These are phyloP conservation scores for Idaea dimidiata DNA, from an alignment of 2,888 invertebrate genomes.

Conservation along the genomic window DNA sequence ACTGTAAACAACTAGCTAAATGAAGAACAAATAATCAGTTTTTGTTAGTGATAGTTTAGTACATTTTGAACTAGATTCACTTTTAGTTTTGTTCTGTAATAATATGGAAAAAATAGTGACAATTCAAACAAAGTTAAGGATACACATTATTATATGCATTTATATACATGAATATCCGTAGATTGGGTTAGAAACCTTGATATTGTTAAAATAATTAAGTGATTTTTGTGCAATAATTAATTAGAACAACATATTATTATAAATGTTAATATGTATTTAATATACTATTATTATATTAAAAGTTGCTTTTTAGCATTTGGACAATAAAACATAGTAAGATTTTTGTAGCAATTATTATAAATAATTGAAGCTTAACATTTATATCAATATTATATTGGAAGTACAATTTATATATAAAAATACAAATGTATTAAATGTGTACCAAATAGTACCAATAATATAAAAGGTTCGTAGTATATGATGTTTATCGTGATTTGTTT, in stretches of 20 bases:
- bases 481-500: neutral
- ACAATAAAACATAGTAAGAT: constrained; percentile 19
- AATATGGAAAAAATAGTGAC: too few species aligned
- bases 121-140: too few species aligned
- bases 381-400: neutral
- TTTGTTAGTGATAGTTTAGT: too few species aligned
- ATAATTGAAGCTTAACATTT: too few species aligned
- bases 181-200: neutral
- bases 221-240: neutral
- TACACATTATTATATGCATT: too few species aligned
- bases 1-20: too few species aligned
- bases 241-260: neutral
- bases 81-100: too few species aligned
- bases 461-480: neutral
- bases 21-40: too few species aligned
- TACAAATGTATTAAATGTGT: neutral
- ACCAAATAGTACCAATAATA: neutral
- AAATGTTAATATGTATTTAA: neutral
- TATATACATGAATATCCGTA: neutral
- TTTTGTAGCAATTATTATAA: constrained; percentile 10
- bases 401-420: constrained; percentile 14
- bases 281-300: neutral
- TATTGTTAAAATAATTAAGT: neutral
- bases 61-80: too few species aligned
- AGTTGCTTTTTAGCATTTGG: constrained; percentile 19